Evolutionary conservation across 2,888 invertebrate genomes (phyloP).

Genomic region (Netelia melanura): DNA sequence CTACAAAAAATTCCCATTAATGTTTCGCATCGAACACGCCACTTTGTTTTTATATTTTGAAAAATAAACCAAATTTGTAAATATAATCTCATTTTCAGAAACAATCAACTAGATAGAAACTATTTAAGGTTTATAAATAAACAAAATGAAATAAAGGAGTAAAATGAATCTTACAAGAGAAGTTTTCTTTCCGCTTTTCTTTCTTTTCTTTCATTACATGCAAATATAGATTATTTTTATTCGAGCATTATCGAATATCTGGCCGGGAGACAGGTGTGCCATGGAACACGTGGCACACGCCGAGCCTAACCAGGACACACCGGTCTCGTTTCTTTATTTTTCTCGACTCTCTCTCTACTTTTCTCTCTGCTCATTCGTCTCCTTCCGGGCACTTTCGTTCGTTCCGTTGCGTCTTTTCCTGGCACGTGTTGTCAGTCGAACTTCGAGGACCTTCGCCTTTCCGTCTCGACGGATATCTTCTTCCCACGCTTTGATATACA

Average conservation of each 20-base stretch:
- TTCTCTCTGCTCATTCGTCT: conserved; percentile 4
- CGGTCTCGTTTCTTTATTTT: conserved; percentile 39
- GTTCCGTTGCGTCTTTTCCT: conserved; percentile 28
- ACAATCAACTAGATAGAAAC: too few relatives aligned
- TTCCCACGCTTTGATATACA: background rate
- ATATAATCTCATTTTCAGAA: too few relatives aligned
- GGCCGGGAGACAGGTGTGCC: conserved; percentile 67
- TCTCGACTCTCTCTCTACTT: background rate
- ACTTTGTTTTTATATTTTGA: too few relatives aligned
- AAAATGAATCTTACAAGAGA: background rate
- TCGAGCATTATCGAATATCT: conserved; percentile 46
- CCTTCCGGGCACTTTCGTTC: conserved; percentile 42
- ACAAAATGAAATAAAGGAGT: too few relatives aligned
- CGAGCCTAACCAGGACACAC: conserved; percentile 59
- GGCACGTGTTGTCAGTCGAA: conserved; percentile 12
- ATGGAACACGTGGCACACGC: conserved; percentile 71
- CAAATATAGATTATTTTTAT: background rate
- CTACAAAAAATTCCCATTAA: too few relatives aligned
- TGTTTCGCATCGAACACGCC: too few relatives aligned
- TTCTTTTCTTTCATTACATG: background rate
- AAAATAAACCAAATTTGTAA: too few relatives aligned
- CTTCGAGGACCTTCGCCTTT: background rate
- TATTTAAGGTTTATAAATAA: too few relatives aligned
- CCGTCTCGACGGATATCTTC: conserved; percentile 9
- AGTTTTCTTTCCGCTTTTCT: background rate